Evolutionary conservation across 2,113 vertebrate species (phyloP).

Genomic region (Mola mola): DNA sequence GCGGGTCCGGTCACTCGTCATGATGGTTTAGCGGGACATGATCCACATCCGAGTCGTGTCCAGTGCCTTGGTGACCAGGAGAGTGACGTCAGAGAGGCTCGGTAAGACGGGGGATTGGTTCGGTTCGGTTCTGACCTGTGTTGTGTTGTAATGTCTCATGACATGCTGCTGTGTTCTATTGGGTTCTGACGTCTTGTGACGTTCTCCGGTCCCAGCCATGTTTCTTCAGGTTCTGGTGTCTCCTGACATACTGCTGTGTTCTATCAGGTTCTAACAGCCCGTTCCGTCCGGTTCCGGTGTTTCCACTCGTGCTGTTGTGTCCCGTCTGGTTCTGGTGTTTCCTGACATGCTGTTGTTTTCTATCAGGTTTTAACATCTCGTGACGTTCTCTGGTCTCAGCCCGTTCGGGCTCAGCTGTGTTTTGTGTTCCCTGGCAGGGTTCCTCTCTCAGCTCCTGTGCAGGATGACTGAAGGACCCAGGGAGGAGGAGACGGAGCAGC

Average conservation of each 20-base stretch:
- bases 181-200: too few relatives aligned
- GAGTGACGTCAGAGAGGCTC: constrained; percentile 6
- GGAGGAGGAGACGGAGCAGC: constrained; percentile 33
- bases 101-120: neutral
- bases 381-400: too few relatives aligned
- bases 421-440: constrained; percentile 37
- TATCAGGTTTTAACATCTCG: too few relatives aligned
- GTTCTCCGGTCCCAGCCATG: too few relatives aligned
- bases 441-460: constrained; percentile 15
- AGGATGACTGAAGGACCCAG: constrained; percentile 66
- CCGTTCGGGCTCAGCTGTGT: neutral
- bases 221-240: too few relatives aligned
- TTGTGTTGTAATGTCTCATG: neutral
- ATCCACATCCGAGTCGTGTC: constrained; percentile 43
- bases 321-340: too few relatives aligned
- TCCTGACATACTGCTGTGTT: too few relatives aligned
- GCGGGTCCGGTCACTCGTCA: neutral
- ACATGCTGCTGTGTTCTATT: too few relatives aligned
- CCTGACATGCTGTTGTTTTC: too few relatives aligned
- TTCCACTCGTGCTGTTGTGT: neutral
- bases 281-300: too few relatives aligned
- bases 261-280: too few relatives aligned
- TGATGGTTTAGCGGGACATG: constrained; percentile 62
- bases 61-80: constrained; percentile 46
- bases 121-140: neutral